These are phyloP conservation scores for Zoanthus solanderi DNA, from an alignment of 92 coral and sea anemone species.

Conservation along the genomic window DNA sequence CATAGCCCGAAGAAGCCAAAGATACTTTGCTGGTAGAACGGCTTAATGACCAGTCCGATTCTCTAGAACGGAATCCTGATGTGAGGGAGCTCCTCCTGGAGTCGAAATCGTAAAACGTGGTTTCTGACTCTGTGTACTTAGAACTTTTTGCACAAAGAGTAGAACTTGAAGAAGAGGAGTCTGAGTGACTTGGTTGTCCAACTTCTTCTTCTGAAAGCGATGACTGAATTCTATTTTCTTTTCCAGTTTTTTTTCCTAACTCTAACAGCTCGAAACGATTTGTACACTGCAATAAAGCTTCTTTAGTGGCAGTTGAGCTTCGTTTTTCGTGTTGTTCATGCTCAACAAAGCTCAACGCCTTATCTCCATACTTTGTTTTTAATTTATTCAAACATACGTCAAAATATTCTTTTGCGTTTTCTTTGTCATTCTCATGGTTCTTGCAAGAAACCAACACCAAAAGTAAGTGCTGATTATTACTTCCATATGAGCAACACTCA, in stretches of 20 bases:
- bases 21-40: slow-evolving; percentile 24
- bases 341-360: background rate
- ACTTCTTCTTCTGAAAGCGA: background rate
- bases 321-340: slow-evolving; percentile 4
- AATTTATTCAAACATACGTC: too few species aligned
- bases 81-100: background rate
- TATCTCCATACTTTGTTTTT: background rate
- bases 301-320: background rate
- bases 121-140: too few species aligned
- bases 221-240: background rate
- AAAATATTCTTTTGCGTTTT: slow-evolving; percentile 34
- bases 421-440: background rate
- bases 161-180: too few species aligned
- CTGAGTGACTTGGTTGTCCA: too few species aligned
- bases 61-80: slow-evolving; percentile 9
- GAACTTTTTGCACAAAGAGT: too few species aligned
- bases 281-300: background rate
- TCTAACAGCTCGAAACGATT: background rate
- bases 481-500: background rate
- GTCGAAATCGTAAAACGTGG: too few species aligned
- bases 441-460: slow-evolving; percentile 23
- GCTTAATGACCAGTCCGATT: slow-evolving; percentile 1
- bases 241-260: too few species aligned
- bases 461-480: background rate
- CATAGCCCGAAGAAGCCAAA: slow-evolving; percentile 33